A percentile compares a stretch with the other conserved stretches of the same genome.
phyloP scores from a whole-genome alignment of 2,113 vertebrate species.

The Oxygymnocypris stewartii region DNA sequence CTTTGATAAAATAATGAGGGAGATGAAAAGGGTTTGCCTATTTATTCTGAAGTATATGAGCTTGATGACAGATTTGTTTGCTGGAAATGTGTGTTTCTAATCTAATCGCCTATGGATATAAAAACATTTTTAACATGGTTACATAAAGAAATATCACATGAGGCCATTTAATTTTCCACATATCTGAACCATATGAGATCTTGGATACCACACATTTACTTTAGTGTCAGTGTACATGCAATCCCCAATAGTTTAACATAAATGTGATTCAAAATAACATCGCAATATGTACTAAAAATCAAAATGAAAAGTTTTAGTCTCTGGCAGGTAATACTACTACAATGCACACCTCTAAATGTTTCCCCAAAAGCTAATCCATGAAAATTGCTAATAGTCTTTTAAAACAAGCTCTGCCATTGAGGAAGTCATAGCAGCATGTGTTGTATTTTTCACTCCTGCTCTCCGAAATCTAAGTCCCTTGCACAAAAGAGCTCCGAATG shows the following conservation, averaged over 20 bases:
- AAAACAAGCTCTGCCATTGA: slow-evolving; percentile 55
- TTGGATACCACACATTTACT: not conserved
- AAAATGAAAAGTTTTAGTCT: slow-evolving; percentile 48
- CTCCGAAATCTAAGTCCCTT: slow-evolving; percentile 31
- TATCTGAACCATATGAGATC: not conserved
- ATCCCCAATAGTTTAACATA: not conserved
- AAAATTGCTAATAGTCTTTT: slow-evolving; percentile 68
- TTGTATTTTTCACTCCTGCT: slow-evolving; percentile 37
- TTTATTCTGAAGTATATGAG: not conserved
- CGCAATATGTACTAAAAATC: not conserved
- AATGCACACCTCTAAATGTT: slow-evolving; percentile 51
- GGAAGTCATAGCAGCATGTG: slow-evolving; percentile 22
- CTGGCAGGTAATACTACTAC: slow-evolving; percentile 63
- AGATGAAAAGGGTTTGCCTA: not conserved
- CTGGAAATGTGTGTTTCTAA: not conserved
- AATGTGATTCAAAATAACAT: not conserved
- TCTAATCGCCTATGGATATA: not conserved
- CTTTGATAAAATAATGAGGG: not conserved
- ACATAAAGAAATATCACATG: not conserved
- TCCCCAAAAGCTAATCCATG: slow-evolving; percentile 63
- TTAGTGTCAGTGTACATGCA: not conserved
- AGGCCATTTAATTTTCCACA: not conserved
- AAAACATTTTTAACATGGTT: not conserved
- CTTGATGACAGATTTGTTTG: not conserved
- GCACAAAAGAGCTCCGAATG: slow-evolving; percentile 44